These are phyloP conservation scores for Scaptomyza polygonia DNA, from an alignment of 2,888 invertebrate genomes.

Conservation along the genomic window DNA sequence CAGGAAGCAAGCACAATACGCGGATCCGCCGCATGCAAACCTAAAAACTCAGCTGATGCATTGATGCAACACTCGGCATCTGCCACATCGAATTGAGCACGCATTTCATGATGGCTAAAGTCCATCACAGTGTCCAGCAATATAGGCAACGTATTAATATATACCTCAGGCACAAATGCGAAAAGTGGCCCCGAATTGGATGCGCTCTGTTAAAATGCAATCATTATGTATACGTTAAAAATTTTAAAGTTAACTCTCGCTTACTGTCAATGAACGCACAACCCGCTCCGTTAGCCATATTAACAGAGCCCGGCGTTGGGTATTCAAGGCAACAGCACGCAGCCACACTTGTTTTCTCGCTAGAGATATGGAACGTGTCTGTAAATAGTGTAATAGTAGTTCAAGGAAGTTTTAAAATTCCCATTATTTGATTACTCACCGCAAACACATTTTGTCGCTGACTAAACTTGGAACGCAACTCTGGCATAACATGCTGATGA, in stretches of 20 bases:
- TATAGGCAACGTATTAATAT: slow-evolving; percentile 86
- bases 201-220: slow-evolving; percentile 83
- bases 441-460: slow-evolving; percentile 83
- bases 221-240: not conserved
- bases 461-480: slow-evolving; percentile 80
- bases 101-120: slow-evolving; percentile 83
- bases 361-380: slow-evolving; percentile 86
- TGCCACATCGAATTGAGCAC: slow-evolving; percentile 81
- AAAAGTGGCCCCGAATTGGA: slow-evolving; percentile 86
- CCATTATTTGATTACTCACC: slow-evolving; percentile 53
- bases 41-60: slow-evolving; percentile 89
- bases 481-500: slow-evolving; percentile 80
- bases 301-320: slow-evolving; percentile 85
- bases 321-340: slow-evolving; percentile 86
- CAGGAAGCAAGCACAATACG: slow-evolving; percentile 90
- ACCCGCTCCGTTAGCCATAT: slow-evolving; percentile 86
- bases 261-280: slow-evolving; percentile 84
- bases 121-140: slow-evolving; percentile 83
- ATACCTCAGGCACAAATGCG: slow-evolving; percentile 89
- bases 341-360: slow-evolving; percentile 89
- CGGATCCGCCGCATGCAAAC: slow-evolving; percentile 90
- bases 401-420: too few species aligned
- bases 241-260: not conserved
- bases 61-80: slow-evolving; percentile 87
- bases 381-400: not conserved